Evolutionary conservation across 2,113 vertebrate species (phyloP).

Genomic region (Phrynosoma platyrhinos): DNA sequence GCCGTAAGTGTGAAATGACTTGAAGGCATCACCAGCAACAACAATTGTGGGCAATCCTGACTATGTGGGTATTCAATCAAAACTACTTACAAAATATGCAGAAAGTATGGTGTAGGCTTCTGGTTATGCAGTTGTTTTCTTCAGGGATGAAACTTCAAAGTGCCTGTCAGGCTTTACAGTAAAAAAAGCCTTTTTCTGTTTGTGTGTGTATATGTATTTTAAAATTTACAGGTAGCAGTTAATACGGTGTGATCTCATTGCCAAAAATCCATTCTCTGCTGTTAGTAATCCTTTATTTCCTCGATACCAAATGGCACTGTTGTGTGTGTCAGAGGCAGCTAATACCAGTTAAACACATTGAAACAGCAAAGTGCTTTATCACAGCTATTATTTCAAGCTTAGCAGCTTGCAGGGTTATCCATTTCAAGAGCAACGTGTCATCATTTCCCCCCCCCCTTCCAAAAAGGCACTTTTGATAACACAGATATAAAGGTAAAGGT

Average conservation of each 20-base stretch:
- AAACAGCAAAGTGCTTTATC: slow-evolving; percentile 43
- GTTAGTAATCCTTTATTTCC: slow-evolving; percentile 51
- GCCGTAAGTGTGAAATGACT: no score
- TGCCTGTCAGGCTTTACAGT: not conserved
- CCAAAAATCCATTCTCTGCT: slow-evolving; percentile 59
- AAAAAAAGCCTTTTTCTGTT: not conserved
- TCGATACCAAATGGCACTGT: slow-evolving; percentile 42
- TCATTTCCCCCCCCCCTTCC: not conserved
- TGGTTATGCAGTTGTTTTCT: not conserved
- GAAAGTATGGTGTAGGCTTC: not conserved
- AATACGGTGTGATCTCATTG: slow-evolving; percentile 55
- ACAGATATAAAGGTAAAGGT: slow-evolving; percentile 56
- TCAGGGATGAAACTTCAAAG: not conserved
- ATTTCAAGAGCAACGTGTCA: slow-evolving; percentile 29
- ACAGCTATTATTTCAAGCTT: slow-evolving; percentile 44
- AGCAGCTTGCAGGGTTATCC: slow-evolving; percentile 47
- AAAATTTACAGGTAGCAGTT: slow-evolving; percentile 39
- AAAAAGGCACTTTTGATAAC: slow-evolving; percentile 48
- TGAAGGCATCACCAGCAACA: no score
- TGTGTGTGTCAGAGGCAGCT: slow-evolving; percentile 48
- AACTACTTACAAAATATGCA: not conserved
- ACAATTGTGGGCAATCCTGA: no score
- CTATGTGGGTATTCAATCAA: no score
- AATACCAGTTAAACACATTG: slow-evolving; percentile 41
- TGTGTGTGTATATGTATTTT: not conserved